Percentiles rank a stretch among this genome's conserved stretches.
Conservation (phyloP, 2,888 invertebrate genomes). For the Rhaphigaster nebulosa region DNA sequence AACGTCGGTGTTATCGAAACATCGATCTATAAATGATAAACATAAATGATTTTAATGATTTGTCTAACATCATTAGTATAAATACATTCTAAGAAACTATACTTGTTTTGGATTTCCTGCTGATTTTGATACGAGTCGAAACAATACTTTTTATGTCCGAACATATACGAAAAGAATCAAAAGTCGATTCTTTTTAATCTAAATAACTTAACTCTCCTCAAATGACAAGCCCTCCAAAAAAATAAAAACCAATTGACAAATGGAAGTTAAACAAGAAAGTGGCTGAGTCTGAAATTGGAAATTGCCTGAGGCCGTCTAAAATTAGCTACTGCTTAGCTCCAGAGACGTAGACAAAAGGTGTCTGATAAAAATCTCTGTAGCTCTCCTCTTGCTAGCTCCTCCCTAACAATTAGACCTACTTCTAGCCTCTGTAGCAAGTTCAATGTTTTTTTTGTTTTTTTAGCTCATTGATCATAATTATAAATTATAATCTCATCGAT, state of each 20-base stretch:
- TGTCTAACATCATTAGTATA: too few relatives aligned
- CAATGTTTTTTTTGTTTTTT: background rate
- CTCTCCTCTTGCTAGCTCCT: background rate
- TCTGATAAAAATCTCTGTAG: background rate
- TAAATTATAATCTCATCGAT: background rate
- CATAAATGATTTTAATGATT: too few relatives aligned
- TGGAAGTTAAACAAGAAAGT: background rate
- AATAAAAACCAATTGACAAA: background rate
- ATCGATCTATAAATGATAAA: too few relatives aligned
- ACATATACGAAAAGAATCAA: background rate
- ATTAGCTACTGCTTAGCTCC: background rate
- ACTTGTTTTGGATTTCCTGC: too few relatives aligned
- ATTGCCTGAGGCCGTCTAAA: background rate
- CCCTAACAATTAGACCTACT: background rate
- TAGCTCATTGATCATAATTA: background rate
- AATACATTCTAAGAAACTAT: too few relatives aligned
- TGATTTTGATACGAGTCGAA: background rate
- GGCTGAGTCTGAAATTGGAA: background rate
- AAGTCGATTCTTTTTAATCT: background rate
- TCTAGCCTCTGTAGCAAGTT: background rate
- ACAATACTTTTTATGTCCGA: background rate
- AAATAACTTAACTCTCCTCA: background rate
- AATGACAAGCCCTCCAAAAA: background rate
- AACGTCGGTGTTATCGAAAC: too few relatives aligned
- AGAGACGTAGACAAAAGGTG: background rate